phyloP scores from a whole-genome alignment of 2,797 vertebrate genomes.

The Tragelaphus eurycerus region DNA sequence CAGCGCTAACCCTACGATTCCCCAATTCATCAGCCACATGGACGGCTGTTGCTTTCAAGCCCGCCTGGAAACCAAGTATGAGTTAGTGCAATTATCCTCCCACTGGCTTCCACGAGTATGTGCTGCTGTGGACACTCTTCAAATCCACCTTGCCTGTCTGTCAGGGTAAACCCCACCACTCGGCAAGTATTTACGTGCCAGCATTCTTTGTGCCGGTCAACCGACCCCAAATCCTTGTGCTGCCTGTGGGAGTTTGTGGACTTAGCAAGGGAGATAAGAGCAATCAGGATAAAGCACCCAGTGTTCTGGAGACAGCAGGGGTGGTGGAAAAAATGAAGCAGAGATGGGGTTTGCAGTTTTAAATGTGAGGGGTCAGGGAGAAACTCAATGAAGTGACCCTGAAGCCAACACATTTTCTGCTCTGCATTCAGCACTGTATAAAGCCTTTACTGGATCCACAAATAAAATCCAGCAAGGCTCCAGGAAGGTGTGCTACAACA shows the following conservation, averaged over 20 bases:
- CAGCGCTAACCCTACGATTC: not conserved
- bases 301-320: not conserved
- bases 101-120: not conserved
- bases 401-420: not conserved
- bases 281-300: not conserved
- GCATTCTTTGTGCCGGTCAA: not conserved
- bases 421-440: not conserved
- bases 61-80: not conserved
- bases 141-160: not conserved
- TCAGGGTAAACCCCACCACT: not conserved
- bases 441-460: not conserved
- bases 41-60: not conserved
- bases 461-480: not conserved
- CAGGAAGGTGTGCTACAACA: not conserved
- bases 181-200: not conserved
- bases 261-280: not conserved
- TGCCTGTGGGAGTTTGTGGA: not conserved
- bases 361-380: not conserved
- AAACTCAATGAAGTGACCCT: not conserved
- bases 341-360: not conserved
- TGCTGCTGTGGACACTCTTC: not conserved
- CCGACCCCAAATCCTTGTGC: not conserved
- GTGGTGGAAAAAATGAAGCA: not conserved
- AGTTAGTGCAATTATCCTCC: not conserved
- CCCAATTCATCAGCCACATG: not conserved